Percentiles rank a stretch among this genome's conserved stretches.
Evolutionary conservation across 2,797 vertebrate genomes (phyloP).

Genomic region (Hemibagrus guttatus): DNA sequence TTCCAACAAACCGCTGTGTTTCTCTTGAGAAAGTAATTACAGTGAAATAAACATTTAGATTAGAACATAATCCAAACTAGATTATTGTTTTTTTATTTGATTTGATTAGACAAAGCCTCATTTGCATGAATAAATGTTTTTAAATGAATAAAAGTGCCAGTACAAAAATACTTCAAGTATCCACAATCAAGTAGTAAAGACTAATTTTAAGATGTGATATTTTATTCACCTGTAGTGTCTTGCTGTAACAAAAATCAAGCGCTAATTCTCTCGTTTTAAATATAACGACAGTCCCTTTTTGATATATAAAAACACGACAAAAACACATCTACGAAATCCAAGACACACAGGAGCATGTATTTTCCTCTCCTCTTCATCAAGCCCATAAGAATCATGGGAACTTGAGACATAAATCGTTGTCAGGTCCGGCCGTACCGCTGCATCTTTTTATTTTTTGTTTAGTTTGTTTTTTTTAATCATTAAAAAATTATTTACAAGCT

Average conservation of each 20-base stretch:
- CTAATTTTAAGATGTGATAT: neutral
- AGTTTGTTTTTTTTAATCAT: neutral
- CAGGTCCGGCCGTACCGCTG: neutral
- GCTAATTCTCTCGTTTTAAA: neutral
- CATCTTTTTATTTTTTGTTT: neutral
- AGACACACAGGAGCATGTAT: neutral
- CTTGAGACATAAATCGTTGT: neutral
- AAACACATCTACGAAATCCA: neutral
- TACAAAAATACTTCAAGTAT: neutral
- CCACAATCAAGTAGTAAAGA: neutral
- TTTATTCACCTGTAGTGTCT: slow-evolving; percentile 17
- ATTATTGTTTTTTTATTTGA: too few relatives aligned
- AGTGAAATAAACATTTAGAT: neutral
- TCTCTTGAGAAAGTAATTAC: neutral
- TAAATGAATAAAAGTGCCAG: neutral
- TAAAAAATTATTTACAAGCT: neutral
- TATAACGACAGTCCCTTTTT: neutral
- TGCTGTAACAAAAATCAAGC: slow-evolving; percentile 11
- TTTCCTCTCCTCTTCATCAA: neutral
- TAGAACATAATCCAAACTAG: neutral
- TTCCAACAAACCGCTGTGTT: neutral
- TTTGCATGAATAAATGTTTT: neutral
- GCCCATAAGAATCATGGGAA: neutral
- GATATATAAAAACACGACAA: neutral
- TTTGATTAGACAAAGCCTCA: neutral